A percentile compares a stretch with the other conserved stretches of the same genome.
phyloP scores from a whole-genome alignment of 2,113 vertebrate species.

The Furnarius figulus region DNA sequence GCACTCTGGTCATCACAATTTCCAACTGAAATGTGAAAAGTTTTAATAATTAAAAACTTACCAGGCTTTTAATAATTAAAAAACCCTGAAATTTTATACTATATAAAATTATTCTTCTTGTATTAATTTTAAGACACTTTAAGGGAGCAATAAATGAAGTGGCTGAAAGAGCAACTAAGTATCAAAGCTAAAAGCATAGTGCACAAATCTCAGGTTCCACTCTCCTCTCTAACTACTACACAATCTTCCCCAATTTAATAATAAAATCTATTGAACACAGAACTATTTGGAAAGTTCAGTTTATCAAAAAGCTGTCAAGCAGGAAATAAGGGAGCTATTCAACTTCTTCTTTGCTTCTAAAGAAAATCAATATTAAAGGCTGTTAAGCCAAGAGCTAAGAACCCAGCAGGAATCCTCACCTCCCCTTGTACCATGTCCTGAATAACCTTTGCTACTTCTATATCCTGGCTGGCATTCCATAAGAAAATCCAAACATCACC shows the following conservation, averaged over 20 bases:
- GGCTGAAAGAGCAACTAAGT: not conserved
- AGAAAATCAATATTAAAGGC: not conserved
- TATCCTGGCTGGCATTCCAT: not conserved
- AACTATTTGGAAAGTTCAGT: not conserved
- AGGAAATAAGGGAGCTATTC: not conserved
- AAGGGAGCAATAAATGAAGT: not conserved
- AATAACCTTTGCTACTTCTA: not conserved
- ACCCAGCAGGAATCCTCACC: not conserved
- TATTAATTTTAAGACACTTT: not conserved
- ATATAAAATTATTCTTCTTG: not conserved
- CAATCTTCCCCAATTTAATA: not conserved
- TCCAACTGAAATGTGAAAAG: not conserved
- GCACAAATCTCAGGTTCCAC: not conserved
- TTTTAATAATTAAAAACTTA: not conserved
- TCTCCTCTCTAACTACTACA: not conserved
- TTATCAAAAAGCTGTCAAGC: not conserved
- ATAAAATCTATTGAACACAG: not conserved
- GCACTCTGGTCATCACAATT: not conserved
- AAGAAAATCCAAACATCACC: conserved; percentile 67
- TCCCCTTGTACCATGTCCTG: not conserved
- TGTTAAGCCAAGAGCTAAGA: not conserved
- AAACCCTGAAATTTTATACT: not conserved
- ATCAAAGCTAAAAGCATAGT: not conserved
- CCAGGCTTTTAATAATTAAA: not conserved
- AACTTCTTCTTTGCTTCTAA: not conserved